phyloP scores from a whole-genome alignment of 2,797 vertebrate species.

The Aplochiton taeniatus region DNA sequence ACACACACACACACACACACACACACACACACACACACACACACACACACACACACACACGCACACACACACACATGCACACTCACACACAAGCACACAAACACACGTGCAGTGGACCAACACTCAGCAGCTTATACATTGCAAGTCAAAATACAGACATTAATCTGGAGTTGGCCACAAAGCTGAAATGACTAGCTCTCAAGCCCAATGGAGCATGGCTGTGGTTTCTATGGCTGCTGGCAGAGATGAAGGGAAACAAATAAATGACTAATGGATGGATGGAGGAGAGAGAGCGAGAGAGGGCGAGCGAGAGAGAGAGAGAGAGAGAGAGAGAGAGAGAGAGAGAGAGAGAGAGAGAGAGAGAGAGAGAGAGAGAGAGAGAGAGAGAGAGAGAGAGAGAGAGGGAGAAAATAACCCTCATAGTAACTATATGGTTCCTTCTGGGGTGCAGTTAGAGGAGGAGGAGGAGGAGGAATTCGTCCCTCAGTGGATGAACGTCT shows the following conservation, averaged over 20 bases:
- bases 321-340: background rate
- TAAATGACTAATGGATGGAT: slow-evolving; percentile 25
- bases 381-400: slow-evolving; percentile 8
- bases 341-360: too few relatives aligned
- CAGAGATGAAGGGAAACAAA: slow-evolving; percentile 42
- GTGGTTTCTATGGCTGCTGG: slow-evolving; percentile 45
- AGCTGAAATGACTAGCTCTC: slow-evolving; percentile 57
- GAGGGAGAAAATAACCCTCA: slow-evolving; percentile 12
- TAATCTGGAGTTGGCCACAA: slow-evolving; percentile 59
- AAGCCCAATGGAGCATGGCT: slow-evolving; percentile 42
- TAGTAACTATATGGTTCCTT: background rate
- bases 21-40: slow-evolving; percentile 18
- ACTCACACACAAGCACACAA: slow-evolving; percentile 17
- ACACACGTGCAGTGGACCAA: slow-evolving; percentile 11
- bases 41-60: background rate
- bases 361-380: slow-evolving; percentile 12
- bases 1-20: background rate
- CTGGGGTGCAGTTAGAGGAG: slow-evolving; percentile 12
- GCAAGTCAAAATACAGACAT: slow-evolving; percentile 62
- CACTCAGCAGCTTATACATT: slow-evolving; percentile 35
- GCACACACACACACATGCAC: slow-evolving; percentile 19
- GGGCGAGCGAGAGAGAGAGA: slow-evolving; percentile 23
- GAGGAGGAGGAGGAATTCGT: slow-evolving; percentile 13
- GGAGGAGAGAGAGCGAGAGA: slow-evolving; percentile 1
- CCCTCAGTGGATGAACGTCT: slow-evolving; percentile 12